A percentile compares a stretch with the other conserved stretches of the same genome.
phyloP scores from a whole-genome alignment of 2,888 invertebrate species.

The Silvanus unidentatus region DNA sequence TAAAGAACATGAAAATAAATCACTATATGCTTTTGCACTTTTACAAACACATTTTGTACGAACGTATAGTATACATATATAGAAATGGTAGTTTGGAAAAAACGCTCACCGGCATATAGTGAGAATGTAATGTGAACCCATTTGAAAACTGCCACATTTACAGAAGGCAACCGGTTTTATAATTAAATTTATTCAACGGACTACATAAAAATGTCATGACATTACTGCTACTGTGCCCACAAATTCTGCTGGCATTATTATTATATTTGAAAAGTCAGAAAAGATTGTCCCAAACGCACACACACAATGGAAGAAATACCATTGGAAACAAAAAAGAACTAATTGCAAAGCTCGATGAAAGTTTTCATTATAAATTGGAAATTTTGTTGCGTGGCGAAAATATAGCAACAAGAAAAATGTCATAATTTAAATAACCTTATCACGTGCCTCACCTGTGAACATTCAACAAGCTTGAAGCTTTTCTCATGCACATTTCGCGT shows the following conservation, averaged over 20 bases:
- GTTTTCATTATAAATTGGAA: too few relatives aligned
- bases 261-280: constrained; percentile 13
- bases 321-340: neutral
- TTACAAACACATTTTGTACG: neutral
- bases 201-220: constrained; percentile 33
- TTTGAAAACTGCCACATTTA: constrained; percentile 23
- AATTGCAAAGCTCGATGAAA: neutral
- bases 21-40: constrained; percentile 2
- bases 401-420: neutral
- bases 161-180: constrained; percentile 26
- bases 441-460: constrained; percentile 21
- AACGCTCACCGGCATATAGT: too few relatives aligned
- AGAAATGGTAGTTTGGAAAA: too few relatives aligned
- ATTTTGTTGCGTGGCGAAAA: too few relatives aligned
- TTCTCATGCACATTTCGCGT: constrained; percentile 27
- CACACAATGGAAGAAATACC: too few relatives aligned
- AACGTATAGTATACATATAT: too few relatives aligned
- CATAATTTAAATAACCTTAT: constrained; percentile 12
- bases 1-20: constrained; percentile 8
- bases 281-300: too few relatives aligned
- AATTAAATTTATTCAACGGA: constrained; percentile 29
- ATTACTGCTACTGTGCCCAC: constrained; percentile 17
- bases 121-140: constrained; percentile 17
- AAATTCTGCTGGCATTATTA: constrained; percentile 21
- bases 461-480: constrained; percentile 30